These are phyloP conservation scores for Galerucella nymphaeae DNA, from an alignment of 2,888 invertebrate genomes.

Conservation along the genomic window DNA sequence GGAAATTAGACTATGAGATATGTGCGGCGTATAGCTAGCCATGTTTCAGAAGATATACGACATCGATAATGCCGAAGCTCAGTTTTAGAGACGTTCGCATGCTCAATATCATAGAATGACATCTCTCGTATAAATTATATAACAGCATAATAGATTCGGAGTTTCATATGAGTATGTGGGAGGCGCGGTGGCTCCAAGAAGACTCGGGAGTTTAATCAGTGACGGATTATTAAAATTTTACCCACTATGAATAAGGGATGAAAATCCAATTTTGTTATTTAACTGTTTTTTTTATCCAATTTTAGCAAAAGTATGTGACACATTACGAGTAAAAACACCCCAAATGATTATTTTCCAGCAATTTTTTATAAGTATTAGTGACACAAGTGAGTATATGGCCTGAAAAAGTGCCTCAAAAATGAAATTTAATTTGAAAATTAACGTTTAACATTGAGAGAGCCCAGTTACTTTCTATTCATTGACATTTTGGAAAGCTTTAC, in stretches of 20 bases:
- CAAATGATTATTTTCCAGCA: no score
- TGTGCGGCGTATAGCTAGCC: conserved; percentile 55
- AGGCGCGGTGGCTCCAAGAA: conserved; percentile 9
- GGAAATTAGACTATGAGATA: conserved; percentile 60
- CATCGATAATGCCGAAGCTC: conserved; percentile 54
- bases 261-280: no score
- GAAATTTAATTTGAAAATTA: no score
- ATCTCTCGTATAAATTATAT: conserved; percentile 59
- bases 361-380: no score
- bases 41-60: conserved; percentile 56
- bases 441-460: no score
- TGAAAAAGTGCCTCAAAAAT: no score
- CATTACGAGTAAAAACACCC: no score
- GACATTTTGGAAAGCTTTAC: no score
- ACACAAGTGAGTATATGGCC: no score
- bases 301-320: no score
- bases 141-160: conserved; percentile 48
- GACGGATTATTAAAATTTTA: conserved; percentile 1
- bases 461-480: no score
- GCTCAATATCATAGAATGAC: conserved; percentile 49
- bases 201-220: neutral
- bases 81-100: conserved; percentile 52
- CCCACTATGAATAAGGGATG: neutral
- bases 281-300: no score
- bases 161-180: conserved; percentile 28